Evolutionary conservation across 2,797 vertebrate genomes (phyloP), one percentile per base, ranked within the genome.

Genomic region (Parambassis ranga): DNA sequence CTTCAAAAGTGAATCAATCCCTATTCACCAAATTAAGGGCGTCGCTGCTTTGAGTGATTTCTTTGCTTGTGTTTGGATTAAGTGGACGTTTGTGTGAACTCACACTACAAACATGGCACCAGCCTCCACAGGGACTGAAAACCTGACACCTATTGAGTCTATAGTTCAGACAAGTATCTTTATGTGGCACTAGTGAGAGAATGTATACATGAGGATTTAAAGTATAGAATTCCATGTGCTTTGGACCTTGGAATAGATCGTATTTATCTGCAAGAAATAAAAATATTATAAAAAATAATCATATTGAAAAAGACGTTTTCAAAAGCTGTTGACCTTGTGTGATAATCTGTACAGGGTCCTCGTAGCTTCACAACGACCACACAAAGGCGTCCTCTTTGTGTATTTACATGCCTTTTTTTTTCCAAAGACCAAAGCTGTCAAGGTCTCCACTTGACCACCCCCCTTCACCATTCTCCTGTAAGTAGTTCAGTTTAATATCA

Each of bases 371-470:
- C 55, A 67, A 27, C 22, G 10, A 42, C 15, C 10, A 24, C n/a
- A 60, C 26, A 33, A 65, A 65, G 32, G 31, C 7, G 6, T 7
- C 9, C 11, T 15, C 27, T 49, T 18, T 26, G 39, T 60, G 10
- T 22, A 24, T 53, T 30, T 10, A 43, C 33, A 16, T 13, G 43
- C 10, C 30, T 52, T 46, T 61, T 19, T 11, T 18, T 62, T 63
- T 49, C 23, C 10, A 38, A 15, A 41, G 19, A 70, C 3, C 6
- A 6, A 11, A 18, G 19, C 24, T 52, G 36, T 24, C 8, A 15
- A 39, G 47, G 19, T 10, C n/a, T n/a, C 32, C 60, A 47, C 56
- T 72, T 75, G 66, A 87, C 65, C 65, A 19, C 26, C 24, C 20
- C 37, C 16, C 6, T 46, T 55, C 48, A 28, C 6, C 16, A 20